Evolutionary conservation across 1,140 invertebrate genomes (phyloP), one percentile per base, ranked within the genome.

Genomic region (Aplysia californica): DNA sequence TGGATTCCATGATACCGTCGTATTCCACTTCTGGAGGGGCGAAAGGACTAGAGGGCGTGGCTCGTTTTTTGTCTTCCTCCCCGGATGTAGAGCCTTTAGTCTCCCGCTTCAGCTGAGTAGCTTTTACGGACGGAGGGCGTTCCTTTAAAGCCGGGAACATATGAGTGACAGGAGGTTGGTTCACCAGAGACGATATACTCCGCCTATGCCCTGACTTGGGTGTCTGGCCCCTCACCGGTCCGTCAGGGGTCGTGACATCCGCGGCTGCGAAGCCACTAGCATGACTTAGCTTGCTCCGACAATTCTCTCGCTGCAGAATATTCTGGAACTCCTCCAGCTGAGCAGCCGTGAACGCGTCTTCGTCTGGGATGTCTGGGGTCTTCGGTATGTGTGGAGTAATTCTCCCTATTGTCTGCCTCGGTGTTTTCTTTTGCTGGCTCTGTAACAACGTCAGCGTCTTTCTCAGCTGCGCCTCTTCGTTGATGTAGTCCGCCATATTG

Each of bases 401-500:
- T n/a, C 15, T 75, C 26, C 18, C 23, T 36, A 18, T 36, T 4
- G n/a, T 29, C 23, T 3, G 3, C 29, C 44, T 56, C 50, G 55
- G 67, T 26, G 50, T 21, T 31, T 69, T 33, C 6, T 69, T 76
- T 35, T 76, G 39, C 29, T 76, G 66, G 6, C 29, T 6, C 21
- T 59, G 31, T 1, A 76, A 36, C 20, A 21, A 23, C 65, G 29
- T 26, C 23, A 79, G 35, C 56, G 73, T 50, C 39, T 79, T 56
- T 38, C 70, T 79, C 23, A 79, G 44, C 18, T 65, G 55, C 5
- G 64, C 65, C 36, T 79, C 77, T 35, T 79, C 71, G 26, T 44
- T 56, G 50, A 79, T 66, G 38, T 79, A 79, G 64, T 79, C 71
- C 1, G 71, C 39, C 77, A 79, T 79, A 5, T 58, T 75, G 33